phyloP scores from a whole-genome alignment of 2,113 vertebrate genomes.

The Heterocephalus glaber region DNA sequence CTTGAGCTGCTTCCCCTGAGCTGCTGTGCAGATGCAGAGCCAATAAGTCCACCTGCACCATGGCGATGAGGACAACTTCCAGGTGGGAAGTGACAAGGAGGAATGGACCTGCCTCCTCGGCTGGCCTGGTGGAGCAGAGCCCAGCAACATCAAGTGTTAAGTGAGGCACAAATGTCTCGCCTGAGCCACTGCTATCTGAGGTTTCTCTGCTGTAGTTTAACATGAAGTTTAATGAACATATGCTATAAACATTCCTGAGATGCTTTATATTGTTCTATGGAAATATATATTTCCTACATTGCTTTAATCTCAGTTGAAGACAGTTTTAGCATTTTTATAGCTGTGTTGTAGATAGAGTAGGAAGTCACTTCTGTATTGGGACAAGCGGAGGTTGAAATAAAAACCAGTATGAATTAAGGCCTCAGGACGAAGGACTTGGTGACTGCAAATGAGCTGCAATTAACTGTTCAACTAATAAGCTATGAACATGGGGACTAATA shows the following conservation, averaged over 20 bases:
- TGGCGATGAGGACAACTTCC: background rate
- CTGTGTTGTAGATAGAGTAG: background rate
- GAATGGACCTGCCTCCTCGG: background rate
- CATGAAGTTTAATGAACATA: background rate
- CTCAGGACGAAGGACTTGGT: background rate
- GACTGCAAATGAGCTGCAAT: background rate
- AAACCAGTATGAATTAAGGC: background rate
- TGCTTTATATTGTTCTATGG: background rate
- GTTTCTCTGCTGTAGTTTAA: background rate
- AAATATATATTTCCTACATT: background rate
- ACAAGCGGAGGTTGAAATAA: too few relatives aligned
- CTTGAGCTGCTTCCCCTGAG: background rate
- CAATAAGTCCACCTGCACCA: background rate
- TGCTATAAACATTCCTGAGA: background rate
- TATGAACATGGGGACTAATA: background rate
- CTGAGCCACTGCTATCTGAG: background rate
- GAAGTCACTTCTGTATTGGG: background rate
- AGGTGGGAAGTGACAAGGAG: fast-evolving
- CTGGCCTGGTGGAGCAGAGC: background rate
- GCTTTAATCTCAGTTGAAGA: background rate
- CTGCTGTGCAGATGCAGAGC: too few relatives aligned
- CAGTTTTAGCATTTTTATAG: background rate
- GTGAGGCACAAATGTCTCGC: background rate
- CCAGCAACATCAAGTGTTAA: fast-evolving
- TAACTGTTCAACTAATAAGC: background rate